Evolutionary conservation across 2,113 vertebrate species (phyloP).

Genomic region (Steatornis caripensis): DNA sequence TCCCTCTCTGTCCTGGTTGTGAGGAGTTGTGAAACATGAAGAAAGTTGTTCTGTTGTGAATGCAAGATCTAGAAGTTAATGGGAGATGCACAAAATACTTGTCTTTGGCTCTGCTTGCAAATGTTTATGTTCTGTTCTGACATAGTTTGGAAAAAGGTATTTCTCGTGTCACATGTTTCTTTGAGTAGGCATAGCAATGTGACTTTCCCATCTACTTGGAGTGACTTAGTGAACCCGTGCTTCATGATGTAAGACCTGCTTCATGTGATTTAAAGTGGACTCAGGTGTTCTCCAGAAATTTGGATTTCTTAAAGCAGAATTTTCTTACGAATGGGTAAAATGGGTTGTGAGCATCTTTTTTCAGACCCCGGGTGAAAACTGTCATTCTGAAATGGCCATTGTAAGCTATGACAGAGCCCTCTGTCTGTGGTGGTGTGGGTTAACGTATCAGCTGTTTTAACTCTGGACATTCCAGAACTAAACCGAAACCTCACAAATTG

Average conservation of each 20-base stretch:
- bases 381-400: background rate
- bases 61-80: background rate
- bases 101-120: background rate
- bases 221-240: background rate
- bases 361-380: background rate
- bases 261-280: conserved; percentile 21
- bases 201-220: background rate
- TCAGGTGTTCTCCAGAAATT: background rate
- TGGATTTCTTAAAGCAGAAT: background rate
- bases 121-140: background rate
- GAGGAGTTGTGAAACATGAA: background rate
- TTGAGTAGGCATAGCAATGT: background rate
- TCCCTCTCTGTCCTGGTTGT: background rate
- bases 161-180: rapidly evolving
- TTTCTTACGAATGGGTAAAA: background rate
- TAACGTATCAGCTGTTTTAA: background rate
- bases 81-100: background rate
- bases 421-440: background rate
- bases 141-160: background rate
- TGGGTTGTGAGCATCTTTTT: background rate
- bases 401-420: background rate
- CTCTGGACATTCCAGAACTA: background rate
- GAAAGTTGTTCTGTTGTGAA: background rate
- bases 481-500: background rate
- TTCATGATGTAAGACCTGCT: background rate